A percentile compares a stretch with the other conserved stretches of the same genome.
These are phyloP conservation scores for Poeciliopsis infans DNA, from an alignment of 2,797 vertebrate genomes.

Conservation along the genomic window DNA sequence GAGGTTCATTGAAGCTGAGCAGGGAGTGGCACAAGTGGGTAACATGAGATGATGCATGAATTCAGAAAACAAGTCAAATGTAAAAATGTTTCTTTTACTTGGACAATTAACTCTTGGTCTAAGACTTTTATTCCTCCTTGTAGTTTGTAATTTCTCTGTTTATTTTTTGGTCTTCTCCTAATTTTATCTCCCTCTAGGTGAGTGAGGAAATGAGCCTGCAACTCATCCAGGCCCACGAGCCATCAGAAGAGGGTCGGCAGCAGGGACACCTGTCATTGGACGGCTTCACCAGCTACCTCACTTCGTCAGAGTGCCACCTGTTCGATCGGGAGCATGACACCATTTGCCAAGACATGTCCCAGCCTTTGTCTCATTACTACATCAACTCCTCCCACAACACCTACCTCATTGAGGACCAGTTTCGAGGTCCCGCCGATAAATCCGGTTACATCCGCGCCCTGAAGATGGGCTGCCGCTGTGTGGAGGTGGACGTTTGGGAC, in stretches of 20 bases:
- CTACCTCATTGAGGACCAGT: slow-evolving; percentile 95
- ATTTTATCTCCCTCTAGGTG: slow-evolving; percentile 66
- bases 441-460: slow-evolving; percentile 93
- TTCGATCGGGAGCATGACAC: slow-evolving; percentile 89
- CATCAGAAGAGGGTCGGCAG: slow-evolving; percentile 87
- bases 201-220: slow-evolving; percentile 90
- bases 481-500: slow-evolving; percentile 93
- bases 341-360: slow-evolving; percentile 93
- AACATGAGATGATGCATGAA: slow-evolving; percentile 3
- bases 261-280: slow-evolving; percentile 91
- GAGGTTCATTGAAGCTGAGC: slow-evolving; percentile 96
- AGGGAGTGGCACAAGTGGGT: slow-evolving; percentile 90
- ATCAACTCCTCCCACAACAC: slow-evolving; percentile 96
- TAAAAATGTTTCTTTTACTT: not conserved
- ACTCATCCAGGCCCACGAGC: slow-evolving; percentile 90
- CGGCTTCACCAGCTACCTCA: slow-evolving; percentile 94
- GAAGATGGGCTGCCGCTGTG: slow-evolving; percentile 93
- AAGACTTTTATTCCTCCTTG: not conserved
- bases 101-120: not conserved
- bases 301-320: slow-evolving; percentile 90
- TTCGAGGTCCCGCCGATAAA: slow-evolving; percentile 90
- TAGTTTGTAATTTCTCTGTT: not conserved
- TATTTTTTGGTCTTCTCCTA: slow-evolving; percentile 1
- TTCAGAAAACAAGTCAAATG: slow-evolving; percentile 10
- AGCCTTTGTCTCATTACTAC: slow-evolving; percentile 94